phyloP scores from a whole-genome alignment of 2,797 vertebrate species.

The Momotus momota region DNA sequence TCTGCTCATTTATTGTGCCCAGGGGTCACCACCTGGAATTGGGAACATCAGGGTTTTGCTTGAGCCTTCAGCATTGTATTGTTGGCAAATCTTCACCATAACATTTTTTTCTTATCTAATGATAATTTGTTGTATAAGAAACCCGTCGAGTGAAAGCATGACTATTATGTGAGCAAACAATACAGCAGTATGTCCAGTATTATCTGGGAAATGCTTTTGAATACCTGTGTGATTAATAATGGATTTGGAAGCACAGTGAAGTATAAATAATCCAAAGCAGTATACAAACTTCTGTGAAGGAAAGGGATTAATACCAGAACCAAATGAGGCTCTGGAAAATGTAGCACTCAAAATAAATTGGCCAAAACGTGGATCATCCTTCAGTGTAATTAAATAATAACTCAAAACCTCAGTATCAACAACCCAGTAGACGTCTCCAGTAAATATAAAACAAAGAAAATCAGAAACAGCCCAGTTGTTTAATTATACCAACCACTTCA shows the following conservation, averaged over 20 bases:
- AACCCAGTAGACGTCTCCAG: conserved; percentile 48
- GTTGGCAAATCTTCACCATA: conserved; percentile 50
- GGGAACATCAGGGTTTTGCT: conserved; percentile 57
- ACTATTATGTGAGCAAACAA: conserved; percentile 58
- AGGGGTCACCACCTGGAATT: conserved; percentile 68
- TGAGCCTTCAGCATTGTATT: conserved; percentile 56
- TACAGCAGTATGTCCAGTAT: conserved; percentile 65
- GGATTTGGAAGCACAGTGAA: conserved; percentile 61
- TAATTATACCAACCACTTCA: conserved; percentile 64
- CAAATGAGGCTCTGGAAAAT: conserved; percentile 5
- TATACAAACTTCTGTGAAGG: conserved; percentile 55
- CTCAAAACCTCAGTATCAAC: conserved; percentile 12
- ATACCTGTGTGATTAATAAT: conserved; percentile 73
- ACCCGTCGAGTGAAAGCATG: conserved; percentile 57
- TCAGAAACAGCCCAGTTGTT: background rate
- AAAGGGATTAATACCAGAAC: conserved; percentile 38
- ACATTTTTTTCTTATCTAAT: conserved; percentile 70
- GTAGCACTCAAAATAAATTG: conserved; percentile 32
- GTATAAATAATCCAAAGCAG: conserved; percentile 69
- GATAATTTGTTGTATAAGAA: conserved; percentile 72
- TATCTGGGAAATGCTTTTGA: conserved; percentile 72
- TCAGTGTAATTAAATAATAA: conserved; percentile 65
- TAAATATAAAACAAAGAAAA: conserved; percentile 56
- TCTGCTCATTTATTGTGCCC: conserved; percentile 72
- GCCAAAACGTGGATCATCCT: conserved; percentile 6